phyloP scores from a whole-genome alignment of 2,888 invertebrate genomes.

The Dryobotodes eremita region DNA sequence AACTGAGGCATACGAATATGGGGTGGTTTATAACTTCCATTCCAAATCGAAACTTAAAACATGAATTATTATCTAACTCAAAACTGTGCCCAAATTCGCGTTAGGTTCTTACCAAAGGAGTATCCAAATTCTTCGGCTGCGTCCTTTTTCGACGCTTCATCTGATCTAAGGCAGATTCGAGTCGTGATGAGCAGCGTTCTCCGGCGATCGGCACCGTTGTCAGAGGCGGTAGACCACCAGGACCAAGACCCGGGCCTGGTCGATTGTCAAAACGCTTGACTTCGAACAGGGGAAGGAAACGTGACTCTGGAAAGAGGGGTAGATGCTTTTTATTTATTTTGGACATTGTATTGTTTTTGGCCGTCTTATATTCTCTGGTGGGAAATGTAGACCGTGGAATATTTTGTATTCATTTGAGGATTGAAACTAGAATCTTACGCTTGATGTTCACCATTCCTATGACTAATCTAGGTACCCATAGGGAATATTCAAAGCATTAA shows the following conservation, averaged over 20 bases:
- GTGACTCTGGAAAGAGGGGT: conserved; percentile 80
- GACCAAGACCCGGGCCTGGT: conserved; percentile 73
- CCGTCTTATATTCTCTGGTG: not conserved
- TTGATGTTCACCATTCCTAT: not conserved
- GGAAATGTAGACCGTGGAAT: not conserved
- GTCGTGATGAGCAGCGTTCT: conserved; percentile 92
- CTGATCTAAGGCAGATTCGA: conserved; percentile 93
- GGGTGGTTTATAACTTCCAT: too few species aligned
- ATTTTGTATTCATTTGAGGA: not conserved
- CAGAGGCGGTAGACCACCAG: conserved; percentile 81
- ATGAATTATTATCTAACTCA: not conserved
- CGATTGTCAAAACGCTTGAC: conserved; percentile 84
- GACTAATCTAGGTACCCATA: not conserved
- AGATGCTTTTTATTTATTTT: not conserved
- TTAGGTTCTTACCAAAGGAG: conserved; percentile 75
- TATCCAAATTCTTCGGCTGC: conserved; percentile 87
- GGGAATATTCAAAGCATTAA: not conserved
- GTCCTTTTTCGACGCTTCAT: conserved; percentile 91
- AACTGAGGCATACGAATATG: not conserved
- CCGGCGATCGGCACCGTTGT: conserved; percentile 84
- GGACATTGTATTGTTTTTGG: not conserved
- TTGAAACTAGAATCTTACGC: not conserved
- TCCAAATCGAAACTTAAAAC: not conserved
- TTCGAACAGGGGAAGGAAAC: conserved; percentile 86
- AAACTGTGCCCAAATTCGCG: not conserved